Evolutionary conservation across 2,888 invertebrate genomes (phyloP), one percentile per base, ranked within the genome.

Genomic region (Drosophila borealis): DNA sequence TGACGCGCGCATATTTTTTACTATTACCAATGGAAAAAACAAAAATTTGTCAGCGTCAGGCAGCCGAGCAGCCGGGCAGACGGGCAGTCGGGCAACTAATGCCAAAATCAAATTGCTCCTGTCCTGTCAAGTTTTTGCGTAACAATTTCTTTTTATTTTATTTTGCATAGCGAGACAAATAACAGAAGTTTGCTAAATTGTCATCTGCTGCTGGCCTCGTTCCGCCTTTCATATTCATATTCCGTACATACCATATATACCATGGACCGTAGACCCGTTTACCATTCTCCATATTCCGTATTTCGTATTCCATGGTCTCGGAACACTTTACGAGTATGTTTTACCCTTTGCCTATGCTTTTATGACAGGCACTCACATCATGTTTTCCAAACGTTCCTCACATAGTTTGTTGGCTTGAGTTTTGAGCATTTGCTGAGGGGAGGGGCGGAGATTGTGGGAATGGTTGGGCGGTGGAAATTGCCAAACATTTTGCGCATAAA

Each of bases 401-500:
- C 83, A 88, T 77, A 87, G 71, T 74, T 76, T 69, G 44, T 44
- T 44, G 68, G 36, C 74, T 49, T 69, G 59, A 63, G 61, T 17
- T 29, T 44, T 44, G 37, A 59, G 14, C 70, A 54, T 49, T 37
- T 46, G 48, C 54, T 37, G 0, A 1, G 6, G 10, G 11, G 29
- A 0, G 21, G 3, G 14, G 10, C 3, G 4, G 6, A 13, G 17
- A 14, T 41, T 14, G 33, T 11, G 41, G 19, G 25, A 3, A 51
- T 33, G 48, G 59, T 46, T 64, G 63, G 49, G 45, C 65, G 9
- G 13, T 25, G 14, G 65, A 80, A 88, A 86, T 81, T 83, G 82
- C 73, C 81, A 78, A 83, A 85, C 77, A 87, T 81, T 85, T 87
- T 83, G 74, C 74, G 80, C 80, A 85, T 82, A 87, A 86, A 88